Evolutionary conservation across 2,888 invertebrate species (phyloP), one percentile per base, ranked within the genome.

Genomic region (Linnaemya vulpina): DNA sequence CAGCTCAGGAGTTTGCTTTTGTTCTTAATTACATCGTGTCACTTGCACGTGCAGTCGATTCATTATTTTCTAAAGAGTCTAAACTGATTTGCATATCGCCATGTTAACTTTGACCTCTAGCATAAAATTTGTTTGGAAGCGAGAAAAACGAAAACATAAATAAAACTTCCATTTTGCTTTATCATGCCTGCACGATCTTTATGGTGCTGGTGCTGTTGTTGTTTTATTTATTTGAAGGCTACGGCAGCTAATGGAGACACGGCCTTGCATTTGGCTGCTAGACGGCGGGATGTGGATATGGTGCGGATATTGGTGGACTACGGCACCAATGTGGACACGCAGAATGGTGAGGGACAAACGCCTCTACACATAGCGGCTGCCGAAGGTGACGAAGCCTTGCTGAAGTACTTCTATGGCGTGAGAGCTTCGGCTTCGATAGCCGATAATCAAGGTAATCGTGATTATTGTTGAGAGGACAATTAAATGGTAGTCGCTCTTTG

Each of bases 401-500:
- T 99, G 60, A 99, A 99, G 92, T 98, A 98, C 92, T 97, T 99
- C 92, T 98, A 98, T 92, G 96, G 97, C 67, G 97, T 98, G 76
- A 95, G 98, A 88, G 99, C 99, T 15, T 98, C 98, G 88, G 98
- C 99, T 5, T 96, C 97, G 88, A 96, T 99, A 88, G 95, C 96
- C 78, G 99, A 99, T 93, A 97, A 98, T 92, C 98, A 98, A 94
- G 96, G 96, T 95, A 88, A 88, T 25, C 1, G 5, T 3, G 2
- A n/a, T 1, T 22, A 0, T 17, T 35, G 9, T 17, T 13, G 3
- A 20, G 1, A 0, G 11, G 46, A 17, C 35, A 10, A 49, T 46
- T 9, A 2, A 1, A 17, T 4, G 20, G 10, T 2, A 20, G 17
- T 51, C 38, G 22, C 7, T 9, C 20, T 17, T 30, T 22, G 9